A percentile compares a stretch with the other conserved stretches of the same genome.
Evolutionary conservation across 2,888 invertebrate genomes (phyloP).

Genomic region (Melanotus villosus): DNA sequence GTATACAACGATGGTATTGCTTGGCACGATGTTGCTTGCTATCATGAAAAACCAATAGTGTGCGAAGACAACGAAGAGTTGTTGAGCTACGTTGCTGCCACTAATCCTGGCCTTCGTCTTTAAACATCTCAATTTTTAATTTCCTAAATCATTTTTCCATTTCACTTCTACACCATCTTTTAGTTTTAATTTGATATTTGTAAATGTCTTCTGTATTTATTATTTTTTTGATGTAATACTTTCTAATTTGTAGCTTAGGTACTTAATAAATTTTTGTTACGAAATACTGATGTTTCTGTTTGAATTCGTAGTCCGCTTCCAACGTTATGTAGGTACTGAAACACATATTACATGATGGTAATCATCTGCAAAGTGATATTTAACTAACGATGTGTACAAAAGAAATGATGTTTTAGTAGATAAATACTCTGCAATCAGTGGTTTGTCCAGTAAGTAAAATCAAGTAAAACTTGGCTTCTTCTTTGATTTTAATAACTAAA

Average conservation of each 20-base stretch:
- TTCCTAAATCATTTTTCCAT: constrained; percentile 28
- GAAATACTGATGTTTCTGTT: neutral
- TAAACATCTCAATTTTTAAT: constrained; percentile 67
- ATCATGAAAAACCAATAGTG: constrained; percentile 92
- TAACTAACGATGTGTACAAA: too few relatives aligned
- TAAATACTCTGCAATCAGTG: too few relatives aligned
- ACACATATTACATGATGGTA: too few relatives aligned
- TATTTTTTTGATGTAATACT: constrained; percentile 34
- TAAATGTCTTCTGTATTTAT: constrained; percentile 40
- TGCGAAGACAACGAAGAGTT: constrained; percentile 94
- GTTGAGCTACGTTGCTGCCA: constrained; percentile 86
- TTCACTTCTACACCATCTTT: constrained; percentile 32
- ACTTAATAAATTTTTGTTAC: constrained; percentile 55
- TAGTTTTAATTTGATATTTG: constrained; percentile 34
- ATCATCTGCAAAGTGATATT: too few relatives aligned
- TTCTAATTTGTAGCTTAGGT: constrained; percentile 46
- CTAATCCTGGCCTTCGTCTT: constrained; percentile 87
- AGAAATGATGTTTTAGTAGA: too few relatives aligned
- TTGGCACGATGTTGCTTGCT: constrained; percentile 95
- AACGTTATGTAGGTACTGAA: too few relatives aligned
- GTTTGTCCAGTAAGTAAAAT: too few relatives aligned
- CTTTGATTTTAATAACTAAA: too few relatives aligned
- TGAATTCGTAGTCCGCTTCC: too few relatives aligned
- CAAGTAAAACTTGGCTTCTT: too few relatives aligned
- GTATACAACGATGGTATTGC: constrained; percentile 95